phyloP scores from a whole-genome alignment of 2,113 vertebrate genomes.

The Cichladusa arquata region DNA sequence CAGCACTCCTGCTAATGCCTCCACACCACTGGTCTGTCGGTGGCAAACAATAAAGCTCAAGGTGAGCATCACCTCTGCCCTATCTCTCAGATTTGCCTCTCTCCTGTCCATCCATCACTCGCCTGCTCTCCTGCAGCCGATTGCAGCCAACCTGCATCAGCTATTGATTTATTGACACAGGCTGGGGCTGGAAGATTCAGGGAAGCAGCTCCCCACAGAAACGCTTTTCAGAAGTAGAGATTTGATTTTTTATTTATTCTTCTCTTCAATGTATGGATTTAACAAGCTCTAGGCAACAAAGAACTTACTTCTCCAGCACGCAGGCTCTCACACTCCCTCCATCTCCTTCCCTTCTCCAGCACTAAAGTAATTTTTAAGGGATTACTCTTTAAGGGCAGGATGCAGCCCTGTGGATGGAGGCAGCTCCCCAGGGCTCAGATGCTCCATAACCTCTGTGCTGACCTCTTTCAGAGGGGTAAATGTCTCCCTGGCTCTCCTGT shows the following conservation, averaged over 20 bases:
- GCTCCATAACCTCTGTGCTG: not conserved
- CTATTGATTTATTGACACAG: slow-evolving; percentile 74
- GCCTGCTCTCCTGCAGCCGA: slow-evolving; percentile 56
- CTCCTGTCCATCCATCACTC: slow-evolving; percentile 62
- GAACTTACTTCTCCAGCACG: slow-evolving; percentile 29
- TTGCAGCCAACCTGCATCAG: slow-evolving; percentile 70
- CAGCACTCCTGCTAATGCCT: not conserved
- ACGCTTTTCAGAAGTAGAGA: slow-evolving; percentile 67
- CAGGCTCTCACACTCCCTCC: slow-evolving; percentile 25
- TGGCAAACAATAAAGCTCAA: slow-evolving; percentile 54
- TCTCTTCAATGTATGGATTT: slow-evolving; percentile 65
- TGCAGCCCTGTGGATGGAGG: not conserved
- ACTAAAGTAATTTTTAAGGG: slow-evolving; percentile 12
- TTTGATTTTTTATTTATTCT: slow-evolving; percentile 68
- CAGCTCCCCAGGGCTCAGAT: not conserved
- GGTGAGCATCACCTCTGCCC: slow-evolving; percentile 71
- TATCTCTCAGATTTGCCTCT: slow-evolving; percentile 36
- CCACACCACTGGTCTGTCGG: not conserved
- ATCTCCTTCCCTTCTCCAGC: not conserved
- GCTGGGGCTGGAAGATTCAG: slow-evolving; percentile 55
- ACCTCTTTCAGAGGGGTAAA: not conserved
- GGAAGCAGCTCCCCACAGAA: slow-evolving; percentile 69
- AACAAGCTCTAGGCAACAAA: slow-evolving; percentile 65
- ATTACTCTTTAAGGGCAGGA: slow-evolving; percentile 40
- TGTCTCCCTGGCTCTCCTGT: not conserved